Percentiles rank a stretch among this genome's conserved stretches.
Evolutionary conservation across 2,888 invertebrate species (phyloP).

Genomic region (Chironomus riparius): DNA sequence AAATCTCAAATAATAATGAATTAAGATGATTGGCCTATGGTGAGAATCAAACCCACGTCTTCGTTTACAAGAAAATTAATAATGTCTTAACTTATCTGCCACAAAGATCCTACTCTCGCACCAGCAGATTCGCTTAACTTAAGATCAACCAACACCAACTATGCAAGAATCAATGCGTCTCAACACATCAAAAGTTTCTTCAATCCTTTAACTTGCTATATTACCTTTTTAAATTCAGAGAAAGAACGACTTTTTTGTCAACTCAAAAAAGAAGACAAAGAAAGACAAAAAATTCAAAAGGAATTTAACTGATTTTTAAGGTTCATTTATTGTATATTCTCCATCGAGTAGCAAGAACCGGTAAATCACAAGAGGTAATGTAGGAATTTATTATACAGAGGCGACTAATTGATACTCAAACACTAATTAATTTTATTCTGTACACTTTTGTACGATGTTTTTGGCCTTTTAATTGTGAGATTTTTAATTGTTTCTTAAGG

Average conservation of each 20-base stretch:
- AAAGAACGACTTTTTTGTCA: not conserved
- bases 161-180: too few species aligned
- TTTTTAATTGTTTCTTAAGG: not conserved
- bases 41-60: too few species aligned
- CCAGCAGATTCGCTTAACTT: too few species aligned
- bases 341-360: not conserved
- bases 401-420: conserved; percentile 6
- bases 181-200: too few species aligned
- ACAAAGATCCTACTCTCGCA: too few species aligned
- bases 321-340: not conserved
- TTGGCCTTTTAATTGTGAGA: not conserved
- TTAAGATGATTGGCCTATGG: too few species aligned
- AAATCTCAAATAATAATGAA: too few species aligned
- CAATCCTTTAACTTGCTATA: too few species aligned
- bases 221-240: not conserved
- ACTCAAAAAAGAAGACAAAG: too few species aligned
- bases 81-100: too few species aligned
- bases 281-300: not conserved
- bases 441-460: not conserved
- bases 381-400: not conserved
- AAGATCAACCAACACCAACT: too few species aligned
- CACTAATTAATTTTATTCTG: conserved; percentile 9
- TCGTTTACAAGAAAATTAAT: too few species aligned
- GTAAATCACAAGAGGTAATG: not conserved
- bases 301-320: not conserved